These are phyloP conservation scores for Rousettus madagascariensis DNA, from an alignment of 2,797 vertebrate species.

Conservation along the genomic window DNA sequence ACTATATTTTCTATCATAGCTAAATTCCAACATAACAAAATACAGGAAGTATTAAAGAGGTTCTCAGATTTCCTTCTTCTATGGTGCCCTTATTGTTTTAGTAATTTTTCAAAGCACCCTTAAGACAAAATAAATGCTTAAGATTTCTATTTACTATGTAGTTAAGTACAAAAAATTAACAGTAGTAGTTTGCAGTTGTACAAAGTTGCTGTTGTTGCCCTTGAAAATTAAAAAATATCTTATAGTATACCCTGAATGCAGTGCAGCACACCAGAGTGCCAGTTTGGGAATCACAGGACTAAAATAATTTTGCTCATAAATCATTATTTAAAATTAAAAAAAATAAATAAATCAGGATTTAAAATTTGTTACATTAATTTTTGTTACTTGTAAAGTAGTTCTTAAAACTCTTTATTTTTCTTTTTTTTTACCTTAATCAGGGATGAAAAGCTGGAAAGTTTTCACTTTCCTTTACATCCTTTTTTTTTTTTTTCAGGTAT, in stretches of 20 bases:
- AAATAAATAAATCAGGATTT: not conserved
- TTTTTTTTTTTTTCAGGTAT: not conserved
- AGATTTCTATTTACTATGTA: not conserved
- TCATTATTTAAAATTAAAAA: not conserved
- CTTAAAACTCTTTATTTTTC: not conserved
- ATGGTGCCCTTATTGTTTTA: not conserved
- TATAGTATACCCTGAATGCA: not conserved
- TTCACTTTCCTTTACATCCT: not conserved
- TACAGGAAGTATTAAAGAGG: not conserved
- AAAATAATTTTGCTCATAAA: not conserved
- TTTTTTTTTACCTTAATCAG: not conserved
- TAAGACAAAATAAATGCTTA: not conserved
- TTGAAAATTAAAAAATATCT: not conserved
- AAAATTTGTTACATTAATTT: not conserved
- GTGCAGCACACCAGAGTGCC: accelerated
- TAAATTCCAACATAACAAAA: not conserved
- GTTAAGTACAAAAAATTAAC: not conserved
- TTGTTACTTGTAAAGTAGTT: not conserved
- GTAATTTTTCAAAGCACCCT: not conserved
- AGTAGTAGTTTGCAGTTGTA: not conserved
- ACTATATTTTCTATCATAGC: not conserved
- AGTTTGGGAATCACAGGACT: not conserved
- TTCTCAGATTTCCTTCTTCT: not conserved
- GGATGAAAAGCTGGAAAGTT: not conserved
- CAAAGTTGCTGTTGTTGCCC: not conserved